Base-by-base conservation (phyloP, 2,888 invertebrate genomes). In the Polyommatus icarus region DNA sequence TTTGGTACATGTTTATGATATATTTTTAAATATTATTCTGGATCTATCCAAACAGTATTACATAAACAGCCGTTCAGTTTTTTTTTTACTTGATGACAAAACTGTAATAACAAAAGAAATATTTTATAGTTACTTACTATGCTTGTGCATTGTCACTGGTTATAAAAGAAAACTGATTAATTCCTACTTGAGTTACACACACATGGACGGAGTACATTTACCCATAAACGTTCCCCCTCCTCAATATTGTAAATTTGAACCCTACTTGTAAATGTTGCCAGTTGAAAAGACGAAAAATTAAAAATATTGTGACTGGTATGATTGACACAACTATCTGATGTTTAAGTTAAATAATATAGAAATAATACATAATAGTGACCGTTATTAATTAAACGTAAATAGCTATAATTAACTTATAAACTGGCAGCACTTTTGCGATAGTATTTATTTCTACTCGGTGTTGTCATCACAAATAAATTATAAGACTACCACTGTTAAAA, bases 141-240 rank as follows among this genome's bases (percentile, higher is more conserved):
- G 61, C 24, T 61, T 61, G 61, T 61, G 61, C 61, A 24, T 61
- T 24, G 12, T 61, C 24, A 61, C 10, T 61, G 20, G 20, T 54
- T 18, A 18, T 61, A 61, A 61, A 20, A 61, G n/a, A 59, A 24
- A 24, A 61, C 4, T 12, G 12, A 61, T 61, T 78, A 81, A 78
- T 81, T 87, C 12, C 40, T 36, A 59, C 36, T 57, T 61, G 61
- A 76, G 7, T 76, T 76, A 36, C 85, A 87, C 87, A 50, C 86
- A 87, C 88, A 87, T 91, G 91, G 91, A 91, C 91, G 91, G 91
- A 91, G 87, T 84, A 86, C 81, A 83, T 85, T 86, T 84, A 84
- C 82, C 79, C 83, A 82, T 82, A 82, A 81, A 80, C 82, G 82
- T 81, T 78, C 80, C 80, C 81, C 82, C 24, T 76, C 40, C 76